A percentile compares a stretch with the other conserved stretches of the same genome.
Conservation (phyloP, 2,888 invertebrate genomes). For the Calliscelio sp. region DNA sequence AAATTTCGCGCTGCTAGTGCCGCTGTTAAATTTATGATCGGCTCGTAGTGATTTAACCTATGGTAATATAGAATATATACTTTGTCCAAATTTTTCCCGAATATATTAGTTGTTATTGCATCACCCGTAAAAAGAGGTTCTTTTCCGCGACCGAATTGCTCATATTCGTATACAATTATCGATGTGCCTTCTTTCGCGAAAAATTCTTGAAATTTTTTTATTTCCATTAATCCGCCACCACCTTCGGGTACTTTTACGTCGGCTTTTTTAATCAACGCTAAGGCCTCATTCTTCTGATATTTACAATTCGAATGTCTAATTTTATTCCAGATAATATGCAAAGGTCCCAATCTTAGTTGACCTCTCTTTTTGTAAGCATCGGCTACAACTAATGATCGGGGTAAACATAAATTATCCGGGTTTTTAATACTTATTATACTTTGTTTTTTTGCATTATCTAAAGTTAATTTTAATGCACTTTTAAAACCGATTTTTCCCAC, state of each 20-base stretch:
- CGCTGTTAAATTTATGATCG: slow-evolving; percentile 30
- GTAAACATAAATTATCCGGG: slow-evolving; percentile 23
- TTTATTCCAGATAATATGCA: slow-evolving; percentile 1
- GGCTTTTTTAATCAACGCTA: neutral
- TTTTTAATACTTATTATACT: slow-evolving; percentile 6
- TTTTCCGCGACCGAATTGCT: neutral
- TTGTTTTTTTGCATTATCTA: neutral
- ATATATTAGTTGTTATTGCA: neutral
- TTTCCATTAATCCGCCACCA: slow-evolving; percentile 26
- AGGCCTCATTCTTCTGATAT: slow-evolving; percentile 2
- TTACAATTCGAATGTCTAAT: neutral
- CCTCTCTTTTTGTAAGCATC: neutral
- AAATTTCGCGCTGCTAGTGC: slow-evolving; percentile 11
- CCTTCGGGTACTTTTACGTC: neutral
- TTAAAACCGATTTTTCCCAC: too few species aligned
- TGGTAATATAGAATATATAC: slow-evolving; percentile 46
- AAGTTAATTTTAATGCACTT: neutral
- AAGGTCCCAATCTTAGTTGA: neutral
- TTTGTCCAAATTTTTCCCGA: neutral
- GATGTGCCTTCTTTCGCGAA: neutral
- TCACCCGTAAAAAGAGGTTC: slow-evolving; percentile 31
- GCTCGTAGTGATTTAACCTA: slow-evolving; percentile 17
- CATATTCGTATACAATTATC: slow-evolving; percentile 11
- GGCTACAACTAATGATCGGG: slow-evolving; percentile 2
- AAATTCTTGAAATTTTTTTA: slow-evolving; percentile 32